Evolutionary conservation across 2,113 vertebrate species (phyloP), one percentile per base, ranked within the genome.

Genomic region (Orthonyx spaldingii): DNA sequence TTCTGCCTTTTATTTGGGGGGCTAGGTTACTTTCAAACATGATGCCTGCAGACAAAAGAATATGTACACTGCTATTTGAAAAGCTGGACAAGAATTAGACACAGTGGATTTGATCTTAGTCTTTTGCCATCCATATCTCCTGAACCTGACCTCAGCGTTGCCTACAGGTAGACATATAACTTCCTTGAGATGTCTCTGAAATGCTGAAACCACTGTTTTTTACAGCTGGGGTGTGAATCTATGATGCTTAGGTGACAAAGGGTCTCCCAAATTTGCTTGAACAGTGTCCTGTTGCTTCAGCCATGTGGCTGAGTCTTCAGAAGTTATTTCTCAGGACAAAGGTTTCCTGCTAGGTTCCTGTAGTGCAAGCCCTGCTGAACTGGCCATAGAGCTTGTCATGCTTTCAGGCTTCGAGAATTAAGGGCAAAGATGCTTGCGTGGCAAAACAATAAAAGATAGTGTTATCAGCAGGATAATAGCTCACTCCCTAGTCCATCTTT

Each of bases 111-210:
- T 60, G 10, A 2, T 89, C 18, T 68, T 23, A 69, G 17, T 0
- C 0, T 64, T 42, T 42, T 41, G 11, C 24, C 27, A 14, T 18
- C 30, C 0, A 0, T 42, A 19, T 41, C 33, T 87, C 60, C 68
- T 55, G 53, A 84, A 69, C n/a, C 1, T 50, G 23, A 16, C 16
- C 7, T 72, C 44, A 72, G 14, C 10, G 8, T 23, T 60, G 26
- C 1, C 1, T 20, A 20, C 3, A 55, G 7, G 13, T 41, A 24
- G 18, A 66, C 13, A 19, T 30, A 33, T 0, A 46, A 56, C 33
- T 72, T 87, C 39, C 35, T 30, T 64, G 30, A 68, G 15, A 12
- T 8, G 12, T 42, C 33, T 64, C 13, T 75, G 70, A 47, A 30
- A 22, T 57, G 24, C 21, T 83, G 60, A 82, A 83, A 64, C 6